Percentiles rank a stretch among this genome's conserved stretches.
Conservation (phyloP, 2,113 vertebrate species). For the Dromaius novaehollandiae region DNA sequence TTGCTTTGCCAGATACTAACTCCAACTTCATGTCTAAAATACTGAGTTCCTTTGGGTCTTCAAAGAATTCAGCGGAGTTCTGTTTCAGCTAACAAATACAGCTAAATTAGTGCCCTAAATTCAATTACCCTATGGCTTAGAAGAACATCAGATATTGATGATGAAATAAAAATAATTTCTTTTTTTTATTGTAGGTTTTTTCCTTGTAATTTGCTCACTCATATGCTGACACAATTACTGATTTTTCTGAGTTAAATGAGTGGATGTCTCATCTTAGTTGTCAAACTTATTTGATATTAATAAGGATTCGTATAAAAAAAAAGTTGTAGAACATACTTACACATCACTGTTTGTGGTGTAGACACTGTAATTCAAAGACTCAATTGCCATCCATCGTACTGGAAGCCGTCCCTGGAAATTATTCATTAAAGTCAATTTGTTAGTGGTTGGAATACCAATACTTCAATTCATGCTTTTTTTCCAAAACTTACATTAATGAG, state of each 20-base stretch:
- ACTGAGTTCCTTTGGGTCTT: not conserved
- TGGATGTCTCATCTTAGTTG: not conserved
- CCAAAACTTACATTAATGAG: not conserved
- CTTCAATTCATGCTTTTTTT: not conserved
- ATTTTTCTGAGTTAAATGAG: not conserved
- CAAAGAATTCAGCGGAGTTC: not conserved
- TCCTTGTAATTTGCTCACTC: not conserved
- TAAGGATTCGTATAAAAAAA: not conserved
- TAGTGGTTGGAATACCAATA: not conserved
- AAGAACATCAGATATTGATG: not conserved
- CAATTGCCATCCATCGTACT: slow-evolving; percentile 92
- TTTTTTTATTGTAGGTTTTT: not conserved
- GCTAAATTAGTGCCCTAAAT: not conserved
- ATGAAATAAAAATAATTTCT: not conserved
- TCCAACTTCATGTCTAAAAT: not conserved
- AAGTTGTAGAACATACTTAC: slow-evolving; percentile 72
- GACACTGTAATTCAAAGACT: slow-evolving; percentile 91
- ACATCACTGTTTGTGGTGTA: slow-evolving; percentile 91
- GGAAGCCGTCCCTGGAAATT: slow-evolving; percentile 84
- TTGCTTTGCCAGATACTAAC: not conserved
- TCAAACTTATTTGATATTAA: not conserved
- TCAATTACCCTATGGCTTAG: not conserved
- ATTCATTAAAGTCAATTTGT: not conserved
- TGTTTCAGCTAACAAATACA: not conserved
- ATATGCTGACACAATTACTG: not conserved